These are phyloP conservation scores for Platorchestia sp. DNA, from an alignment of 1,140 invertebrate species.

Conservation along the genomic window DNA sequence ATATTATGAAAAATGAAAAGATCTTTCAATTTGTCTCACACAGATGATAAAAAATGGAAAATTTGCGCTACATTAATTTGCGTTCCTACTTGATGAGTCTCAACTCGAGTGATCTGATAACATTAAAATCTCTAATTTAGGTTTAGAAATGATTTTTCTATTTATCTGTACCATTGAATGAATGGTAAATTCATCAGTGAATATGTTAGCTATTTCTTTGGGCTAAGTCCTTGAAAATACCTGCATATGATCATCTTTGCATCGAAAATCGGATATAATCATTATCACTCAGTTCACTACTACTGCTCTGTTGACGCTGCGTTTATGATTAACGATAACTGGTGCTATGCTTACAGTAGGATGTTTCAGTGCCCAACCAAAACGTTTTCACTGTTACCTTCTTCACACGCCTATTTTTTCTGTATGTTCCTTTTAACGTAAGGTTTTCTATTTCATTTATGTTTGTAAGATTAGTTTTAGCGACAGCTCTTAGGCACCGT, in stretches of 20 bases:
- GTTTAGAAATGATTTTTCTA: neutral
- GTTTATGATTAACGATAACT: neutral
- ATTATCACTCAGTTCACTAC: neutral
- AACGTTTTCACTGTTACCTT: conserved; percentile 6
- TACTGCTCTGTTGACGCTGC: neutral
- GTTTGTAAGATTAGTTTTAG: neutral
- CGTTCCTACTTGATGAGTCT: neutral
- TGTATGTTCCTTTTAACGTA: neutral
- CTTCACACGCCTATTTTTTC: neutral
- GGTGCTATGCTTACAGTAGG: neutral
- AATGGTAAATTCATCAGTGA: neutral
- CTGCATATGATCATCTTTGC: neutral
- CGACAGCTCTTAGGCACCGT: neutral
- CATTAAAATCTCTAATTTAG: neutral
- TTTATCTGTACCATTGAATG: neutral
- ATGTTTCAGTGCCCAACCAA: neutral
- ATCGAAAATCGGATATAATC: neutral
- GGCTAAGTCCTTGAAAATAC: neutral
- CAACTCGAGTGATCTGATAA: neutral
- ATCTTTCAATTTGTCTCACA: neutral
- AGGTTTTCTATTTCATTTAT: neutral
- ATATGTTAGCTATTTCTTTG: neutral
- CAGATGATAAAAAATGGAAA: neutral
- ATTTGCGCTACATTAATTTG: neutral
- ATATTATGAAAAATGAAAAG: neutral